Evolutionary conservation across 2,797 vertebrate genomes (phyloP).

Genomic region (Macrochelys suwanniensis): DNA sequence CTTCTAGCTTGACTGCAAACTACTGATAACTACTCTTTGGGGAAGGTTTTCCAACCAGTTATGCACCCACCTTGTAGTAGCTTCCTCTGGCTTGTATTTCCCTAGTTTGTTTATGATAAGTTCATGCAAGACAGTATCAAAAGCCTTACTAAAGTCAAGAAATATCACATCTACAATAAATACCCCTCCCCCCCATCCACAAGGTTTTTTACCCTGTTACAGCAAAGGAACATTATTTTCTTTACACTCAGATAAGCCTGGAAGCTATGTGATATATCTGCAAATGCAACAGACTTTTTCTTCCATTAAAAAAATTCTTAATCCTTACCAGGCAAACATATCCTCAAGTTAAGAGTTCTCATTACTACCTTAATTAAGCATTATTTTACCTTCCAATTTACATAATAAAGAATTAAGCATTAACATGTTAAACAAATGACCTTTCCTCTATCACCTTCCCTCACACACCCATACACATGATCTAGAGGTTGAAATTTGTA

Average conservation of each 20-base stretch:
- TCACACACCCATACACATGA: not conserved
- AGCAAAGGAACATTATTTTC: not conserved
- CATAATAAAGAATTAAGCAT: not conserved
- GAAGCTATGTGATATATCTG: not conserved
- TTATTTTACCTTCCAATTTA: conserved; percentile 5
- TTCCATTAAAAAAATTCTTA: not conserved
- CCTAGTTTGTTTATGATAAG: no score
- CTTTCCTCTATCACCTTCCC: not conserved
- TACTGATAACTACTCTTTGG: no score
- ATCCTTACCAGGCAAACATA: not conserved
- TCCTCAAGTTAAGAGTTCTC: not conserved
- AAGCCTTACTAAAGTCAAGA: no score
- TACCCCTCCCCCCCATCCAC: no score
- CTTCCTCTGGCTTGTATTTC: no score
- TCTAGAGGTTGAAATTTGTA: not conserved
- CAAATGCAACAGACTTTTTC: not conserved
- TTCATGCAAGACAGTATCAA: no score
- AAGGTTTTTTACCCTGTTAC: not conserved
- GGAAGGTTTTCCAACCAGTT: no score
- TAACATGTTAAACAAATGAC: not conserved
- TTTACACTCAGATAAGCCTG: not conserved
- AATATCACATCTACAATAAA: no score
- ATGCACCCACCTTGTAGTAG: no score
- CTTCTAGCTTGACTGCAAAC: no score
- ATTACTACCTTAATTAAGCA: not conserved